Evolutionary conservation across 2,113 vertebrate species (phyloP).

Genomic region (Nettapus auritus): DNA sequence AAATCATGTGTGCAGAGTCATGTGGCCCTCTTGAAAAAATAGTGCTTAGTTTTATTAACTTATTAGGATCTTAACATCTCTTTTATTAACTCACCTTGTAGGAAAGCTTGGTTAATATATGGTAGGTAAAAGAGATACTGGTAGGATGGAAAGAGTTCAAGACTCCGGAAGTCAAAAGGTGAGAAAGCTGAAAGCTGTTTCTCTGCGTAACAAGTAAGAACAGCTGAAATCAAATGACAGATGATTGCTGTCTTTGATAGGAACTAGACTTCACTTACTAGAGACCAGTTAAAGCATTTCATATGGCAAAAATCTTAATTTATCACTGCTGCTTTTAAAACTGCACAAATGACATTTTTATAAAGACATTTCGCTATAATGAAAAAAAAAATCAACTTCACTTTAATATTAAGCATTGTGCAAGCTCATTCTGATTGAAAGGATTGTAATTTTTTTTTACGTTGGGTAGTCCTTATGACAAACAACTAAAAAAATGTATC

Average conservation of each 20-base stretch:
- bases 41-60: background rate
- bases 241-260: background rate
- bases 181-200: background rate
- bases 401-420: constrained; percentile 2
- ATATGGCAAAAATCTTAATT: background rate
- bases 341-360: background rate
- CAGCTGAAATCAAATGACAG: background rate
- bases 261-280: background rate
- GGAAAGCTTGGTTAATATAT: background rate
- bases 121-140: background rate
- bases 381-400: background rate
- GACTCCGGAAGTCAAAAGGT: background rate
- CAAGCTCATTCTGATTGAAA: constrained; percentile 36
- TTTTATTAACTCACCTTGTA: background rate
- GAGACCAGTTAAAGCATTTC: background rate
- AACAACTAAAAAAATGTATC: constrained; percentile 62
- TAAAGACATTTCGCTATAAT: background rate
- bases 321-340: background rate
- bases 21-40: background rate
- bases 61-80: background rate
- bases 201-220: background rate
- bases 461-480: constrained; percentile 32
- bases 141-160: background rate
- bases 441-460: background rate
- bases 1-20: background rate